Evolutionary conservation across 1,140 invertebrate genomes (phyloP).

Genomic region (Drosophila repleta): DNA sequence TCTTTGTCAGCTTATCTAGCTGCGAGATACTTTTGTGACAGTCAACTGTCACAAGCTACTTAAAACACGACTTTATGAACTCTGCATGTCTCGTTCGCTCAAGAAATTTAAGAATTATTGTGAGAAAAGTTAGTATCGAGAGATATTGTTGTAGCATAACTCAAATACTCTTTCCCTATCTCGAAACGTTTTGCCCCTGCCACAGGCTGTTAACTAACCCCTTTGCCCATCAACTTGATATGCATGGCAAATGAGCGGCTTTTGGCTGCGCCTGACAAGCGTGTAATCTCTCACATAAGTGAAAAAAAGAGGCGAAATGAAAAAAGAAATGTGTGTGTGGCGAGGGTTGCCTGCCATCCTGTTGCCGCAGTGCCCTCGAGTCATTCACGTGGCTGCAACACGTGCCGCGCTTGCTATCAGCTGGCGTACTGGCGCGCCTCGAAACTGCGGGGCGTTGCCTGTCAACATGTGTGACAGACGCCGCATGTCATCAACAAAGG

Average conservation of each 20-base stretch:
- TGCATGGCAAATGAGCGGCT: conserved; percentile 43
- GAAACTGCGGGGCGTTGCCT: conserved; percentile 42
- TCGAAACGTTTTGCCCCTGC: too few relatives aligned
- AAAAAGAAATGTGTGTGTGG: conserved; percentile 28
- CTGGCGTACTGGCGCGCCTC: conserved; percentile 12
- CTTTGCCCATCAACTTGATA: conserved; percentile 26
- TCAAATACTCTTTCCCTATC: background rate
- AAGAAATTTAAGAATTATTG: background rate
- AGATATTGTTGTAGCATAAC: background rate
- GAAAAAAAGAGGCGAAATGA: conserved; percentile 43
- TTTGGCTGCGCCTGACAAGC: conserved; percentile 61
- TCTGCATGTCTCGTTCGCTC: background rate
- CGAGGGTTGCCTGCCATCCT: conserved; percentile 17
- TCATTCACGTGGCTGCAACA: conserved; percentile 67
- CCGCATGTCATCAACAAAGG: conserved; percentile 65
- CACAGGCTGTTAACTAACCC: conserved; percentile 12
- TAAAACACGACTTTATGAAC: background rate
- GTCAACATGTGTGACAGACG: conserved; percentile 53
- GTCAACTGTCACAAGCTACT: background rate
- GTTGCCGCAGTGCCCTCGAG: conserved; percentile 14
- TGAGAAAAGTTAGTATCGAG: background rate
- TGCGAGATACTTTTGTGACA: conserved; percentile 8
- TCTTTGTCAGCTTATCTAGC: conserved; percentile 5
- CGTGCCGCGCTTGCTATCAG: conserved; percentile 68
- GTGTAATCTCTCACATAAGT: conserved; percentile 73